Conservation (phyloP, 2,113 vertebrate species). For the Apodemus speciosus region DNA sequence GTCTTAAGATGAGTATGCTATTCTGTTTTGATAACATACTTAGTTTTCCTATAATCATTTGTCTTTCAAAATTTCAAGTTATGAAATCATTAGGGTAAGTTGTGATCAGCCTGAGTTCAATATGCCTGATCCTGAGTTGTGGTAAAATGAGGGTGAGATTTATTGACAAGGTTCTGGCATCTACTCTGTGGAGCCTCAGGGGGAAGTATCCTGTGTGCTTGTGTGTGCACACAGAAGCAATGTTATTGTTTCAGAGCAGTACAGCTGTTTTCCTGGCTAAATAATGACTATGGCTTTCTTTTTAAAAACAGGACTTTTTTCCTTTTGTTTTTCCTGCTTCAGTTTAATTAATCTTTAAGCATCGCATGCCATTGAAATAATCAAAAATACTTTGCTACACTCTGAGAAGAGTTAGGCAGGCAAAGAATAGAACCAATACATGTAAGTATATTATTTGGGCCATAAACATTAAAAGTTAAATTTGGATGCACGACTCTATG, state of each 20-base stretch:
- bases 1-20: constrained; percentile 26
- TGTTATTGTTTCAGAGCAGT: constrained; percentile 61
- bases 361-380: not conserved
- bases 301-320: not conserved
- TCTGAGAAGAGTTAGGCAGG: not conserved
- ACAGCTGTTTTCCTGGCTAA: constrained; percentile 61
- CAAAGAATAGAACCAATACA: constrained; percentile 39
- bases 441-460: not conserved
- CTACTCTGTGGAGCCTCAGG: constrained; percentile 15
- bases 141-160: not conserved
- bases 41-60: constrained; percentile 49
- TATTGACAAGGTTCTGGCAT: constrained; percentile 39
- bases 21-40: constrained; percentile 49
- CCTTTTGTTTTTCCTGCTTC: not conserved
- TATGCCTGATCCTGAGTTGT: constrained; percentile 18
- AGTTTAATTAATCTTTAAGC: not conserved
- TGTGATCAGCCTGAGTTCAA: constrained; percentile 20
- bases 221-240: not conserved
- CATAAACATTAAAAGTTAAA: not conserved
- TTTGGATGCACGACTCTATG: not conserved
- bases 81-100: constrained; percentile 25
- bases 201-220: constrained; percentile 9
- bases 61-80: constrained; percentile 50
- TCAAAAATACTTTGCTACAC: not conserved
- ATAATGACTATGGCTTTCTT: not conserved